Evolutionary conservation across 2,113 vertebrate genomes (phyloP).

Genomic region (Petrocephalus zakoni): DNA sequence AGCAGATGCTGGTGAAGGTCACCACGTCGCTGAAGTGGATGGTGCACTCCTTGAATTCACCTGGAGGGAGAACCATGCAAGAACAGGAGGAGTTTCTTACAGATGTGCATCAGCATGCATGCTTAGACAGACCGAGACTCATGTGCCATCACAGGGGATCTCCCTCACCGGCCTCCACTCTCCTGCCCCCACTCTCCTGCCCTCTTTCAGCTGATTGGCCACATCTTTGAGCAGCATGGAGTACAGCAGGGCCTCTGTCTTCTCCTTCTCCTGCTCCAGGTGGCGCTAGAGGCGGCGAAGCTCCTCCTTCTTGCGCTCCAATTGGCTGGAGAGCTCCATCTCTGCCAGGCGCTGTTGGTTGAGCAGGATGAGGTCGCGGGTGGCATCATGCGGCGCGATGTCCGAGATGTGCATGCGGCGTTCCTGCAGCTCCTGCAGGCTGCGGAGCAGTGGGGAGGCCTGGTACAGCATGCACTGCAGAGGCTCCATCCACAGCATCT

Average conservation of each 20-base stretch:
- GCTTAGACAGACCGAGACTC: background rate
- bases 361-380: conserved; percentile 72
- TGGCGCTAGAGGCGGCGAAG: conserved; percentile 62
- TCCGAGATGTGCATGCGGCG: conserved; percentile 70
- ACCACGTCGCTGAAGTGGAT: conserved; percentile 71
- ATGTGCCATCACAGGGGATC: background rate
- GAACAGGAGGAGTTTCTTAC: background rate
- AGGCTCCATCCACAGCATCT: conserved; percentile 77
- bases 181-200: conserved; percentile 59
- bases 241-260: conserved; percentile 64
- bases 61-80: conserved; percentile 24
- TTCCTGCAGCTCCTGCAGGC: no score
- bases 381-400: conserved; percentile 71
- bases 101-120: background rate
- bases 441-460: conserved; percentile 67
- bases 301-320: conserved; percentile 73
- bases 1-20: conserved; percentile 70
- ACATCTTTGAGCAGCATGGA: conserved; percentile 64
- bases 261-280: conserved; percentile 65
- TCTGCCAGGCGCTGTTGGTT: conserved; percentile 72
- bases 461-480: conserved; percentile 71
- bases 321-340: conserved; percentile 73
- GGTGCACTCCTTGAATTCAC: conserved; percentile 68
- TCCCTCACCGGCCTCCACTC: conserved; percentile 57
- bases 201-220: conserved; percentile 68